Evolutionary conservation across 2,797 vertebrate species (phyloP), one percentile per base, ranked within the genome.

Genomic region (Nasua narica): DNA sequence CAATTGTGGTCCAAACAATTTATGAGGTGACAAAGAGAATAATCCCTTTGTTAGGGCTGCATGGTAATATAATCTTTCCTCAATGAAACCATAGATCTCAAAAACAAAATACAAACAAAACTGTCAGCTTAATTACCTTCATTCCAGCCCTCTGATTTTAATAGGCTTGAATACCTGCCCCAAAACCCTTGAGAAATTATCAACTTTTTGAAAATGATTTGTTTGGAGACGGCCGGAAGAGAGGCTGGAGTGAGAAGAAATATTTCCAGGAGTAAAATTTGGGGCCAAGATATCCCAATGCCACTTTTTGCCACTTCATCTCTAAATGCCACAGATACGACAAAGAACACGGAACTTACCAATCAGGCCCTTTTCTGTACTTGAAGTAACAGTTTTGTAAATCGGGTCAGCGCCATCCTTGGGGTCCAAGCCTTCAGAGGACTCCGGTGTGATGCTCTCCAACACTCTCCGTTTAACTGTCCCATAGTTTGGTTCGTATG

Each of bases 321-420:
- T 50, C 94, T 93, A 94, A 98, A 96, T 25, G 46, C 54, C 89
- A 94, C 96, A 40, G 94, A 98, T 74, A 79, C 72, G 92, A 32
- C 90, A 96, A 56, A 93, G 67, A 95, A 97, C 79, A 94, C n/a
- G 96, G 11, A 87, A 96, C 99, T 99, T 99, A 99, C 99, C 99
- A 99, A 99, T 99, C 91, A 99, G 99, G 97, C 99, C 99, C 98
- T 99, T 99, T 62, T 99, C 99, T 97, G 99, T 99, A 98, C 99
- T 99, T 0, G 99, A 99, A 69, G 99, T 99, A 97, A 99, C 99
- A 62, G 99, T 99, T 99, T 99, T 99, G 98, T 99, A 99, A 95
- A 98, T 96, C 5, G 99, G 78, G 94, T 99, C 99, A 90, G 98
- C 81, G 96, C 98, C 98, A 74, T 99, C 98, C 96, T 98, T 98